Evolutionary conservation across 2,797 vertebrate genomes (phyloP).

Genomic region (Cossypha dichroa): DNA sequence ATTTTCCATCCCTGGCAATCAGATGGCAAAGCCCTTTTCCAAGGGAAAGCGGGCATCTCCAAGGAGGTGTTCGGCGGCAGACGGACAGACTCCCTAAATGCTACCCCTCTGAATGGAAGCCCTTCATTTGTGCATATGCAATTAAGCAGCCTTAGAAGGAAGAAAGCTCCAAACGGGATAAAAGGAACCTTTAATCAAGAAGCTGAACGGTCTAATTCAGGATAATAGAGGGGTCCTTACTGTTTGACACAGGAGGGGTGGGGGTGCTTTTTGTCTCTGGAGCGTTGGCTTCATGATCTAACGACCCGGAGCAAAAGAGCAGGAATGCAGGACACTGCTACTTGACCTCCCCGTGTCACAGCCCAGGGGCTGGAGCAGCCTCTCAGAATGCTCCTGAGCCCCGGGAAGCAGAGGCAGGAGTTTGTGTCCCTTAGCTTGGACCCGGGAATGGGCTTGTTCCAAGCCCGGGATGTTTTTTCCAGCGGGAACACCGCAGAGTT

Average conservation of each 20-base stretch:
- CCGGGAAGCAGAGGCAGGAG: neutral
- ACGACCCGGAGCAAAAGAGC: slow-evolving; percentile 59
- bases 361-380: slow-evolving; percentile 4
- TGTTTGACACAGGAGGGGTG: slow-evolving; percentile 69
- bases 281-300: slow-evolving; percentile 54
- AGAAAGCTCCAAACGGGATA: slow-evolving; percentile 65
- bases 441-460: neutral
- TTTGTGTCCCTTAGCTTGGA: neutral
- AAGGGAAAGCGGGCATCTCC: neutral
- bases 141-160: slow-evolving; percentile 75
- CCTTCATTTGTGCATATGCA: slow-evolving; percentile 81
- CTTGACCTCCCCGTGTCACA: slow-evolving; percentile 55
- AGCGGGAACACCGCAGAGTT: neutral
- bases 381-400: neutral
- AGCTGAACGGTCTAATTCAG: slow-evolving; percentile 75
- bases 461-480: neutral
- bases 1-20: slow-evolving; percentile 38
- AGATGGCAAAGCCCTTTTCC: slow-evolving; percentile 30
- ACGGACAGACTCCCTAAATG: slow-evolving; percentile 84
- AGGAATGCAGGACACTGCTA: slow-evolving; percentile 57
- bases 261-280: slow-evolving; percentile 56
- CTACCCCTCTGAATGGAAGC: slow-evolving; percentile 80
- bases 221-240: slow-evolving; percentile 65
- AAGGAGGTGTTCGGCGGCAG: slow-evolving; percentile 75
- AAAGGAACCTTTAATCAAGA: slow-evolving; percentile 71